Base-by-base conservation (phyloP, 2,888 invertebrate species). In the Netelia inedita region DNA sequence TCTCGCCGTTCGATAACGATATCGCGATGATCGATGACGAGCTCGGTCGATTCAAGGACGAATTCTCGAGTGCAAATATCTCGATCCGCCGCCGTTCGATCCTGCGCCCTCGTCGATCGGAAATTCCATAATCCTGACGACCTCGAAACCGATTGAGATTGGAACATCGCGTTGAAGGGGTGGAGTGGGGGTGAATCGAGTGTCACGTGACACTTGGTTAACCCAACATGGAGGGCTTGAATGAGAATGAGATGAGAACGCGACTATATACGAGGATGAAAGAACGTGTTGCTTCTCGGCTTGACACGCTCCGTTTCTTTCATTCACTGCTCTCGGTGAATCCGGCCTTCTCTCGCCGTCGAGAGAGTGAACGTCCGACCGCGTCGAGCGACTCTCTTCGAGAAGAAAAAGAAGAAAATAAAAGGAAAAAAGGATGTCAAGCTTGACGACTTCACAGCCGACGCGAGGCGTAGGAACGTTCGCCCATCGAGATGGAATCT, bases 281-380 rank as follows among this genome's bases (percentile, higher is more conserved):
- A 46, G 46, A 46, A 46, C 46, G 75, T 46, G 50, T 21, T 57
- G 53, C 43, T 65, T 81, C 57, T 71, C 23, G 55, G 21, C 55
- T 78, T 73, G 74, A 81, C 81, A 85, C 84, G 81, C 74, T 78
- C 78, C 59, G 78, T 81, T 81, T 81, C 61, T 74, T 73, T 41
- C 63, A 78, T 69, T 78, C 74, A 41, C 5, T 19, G 16, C 72
- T 66, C 59, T 57, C 63, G 16, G 28, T 28, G 73, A 35, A 35
- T 55, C 50, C 63, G n/a, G 68, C 28, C 35, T 76, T 76, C 55
- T 68, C n/a, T 50, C 65, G 69, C 63, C 21, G 43, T 11, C 46
- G 16, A 11, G 78, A 59, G 53, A 78, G 78, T 78, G 68, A 74
- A 74, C 61, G 78, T 59, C 43, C 61, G 68, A 61, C 55, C 43